Base-by-base conservation (phyloP, 1,140 invertebrate species). In the Solen grandis region DNA sequence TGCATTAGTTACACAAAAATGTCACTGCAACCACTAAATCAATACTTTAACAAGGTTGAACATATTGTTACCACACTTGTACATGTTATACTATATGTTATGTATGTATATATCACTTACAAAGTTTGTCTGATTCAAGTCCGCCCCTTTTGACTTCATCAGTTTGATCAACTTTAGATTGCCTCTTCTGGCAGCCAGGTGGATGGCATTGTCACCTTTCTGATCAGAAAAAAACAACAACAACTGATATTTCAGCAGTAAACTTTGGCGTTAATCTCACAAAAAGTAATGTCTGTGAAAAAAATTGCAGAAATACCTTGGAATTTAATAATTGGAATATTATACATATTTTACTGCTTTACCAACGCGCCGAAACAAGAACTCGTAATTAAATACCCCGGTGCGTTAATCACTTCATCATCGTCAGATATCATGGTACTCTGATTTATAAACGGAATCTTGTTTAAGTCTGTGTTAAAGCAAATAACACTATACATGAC, bases 181-280 rank as follows among this genome's bases (percentile, higher is more conserved):
- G 5, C 75, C 75, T 16, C 52, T 33, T 33, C 75, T 68, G 10
- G 75, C 75, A 10, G 65, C 65, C n/a, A 78, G 31, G 36, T 78
- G 75, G 35, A 78, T 65, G 50, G 65, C 62, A 41, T 78, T 69
- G 63, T 78, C 75, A 14, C 75, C 75, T 59, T 52, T 68, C 75
- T 78, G 41, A 4, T 52, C 38, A 54, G 22, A 25, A 25, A 46
- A 25, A 22, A 22, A 69, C 25, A 16, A 10, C 25, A 5, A n/a
- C n/a, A n/a, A n/a, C n/a, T n/a, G 8, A 41, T 5, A n/a, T n/a
- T 38, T 22, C 5, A 22, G 35, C 10, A 3, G 46, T 50, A 35
- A 19, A 38, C n/a, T 38, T 33, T 36, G 13, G 22, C 27, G 10
- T 33, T 65, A 13, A 65, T 38, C 3, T 5, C 16, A 1, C n/a